Conservation (phyloP, 2,888 invertebrate species). For the Monochamus alternatus region DNA sequence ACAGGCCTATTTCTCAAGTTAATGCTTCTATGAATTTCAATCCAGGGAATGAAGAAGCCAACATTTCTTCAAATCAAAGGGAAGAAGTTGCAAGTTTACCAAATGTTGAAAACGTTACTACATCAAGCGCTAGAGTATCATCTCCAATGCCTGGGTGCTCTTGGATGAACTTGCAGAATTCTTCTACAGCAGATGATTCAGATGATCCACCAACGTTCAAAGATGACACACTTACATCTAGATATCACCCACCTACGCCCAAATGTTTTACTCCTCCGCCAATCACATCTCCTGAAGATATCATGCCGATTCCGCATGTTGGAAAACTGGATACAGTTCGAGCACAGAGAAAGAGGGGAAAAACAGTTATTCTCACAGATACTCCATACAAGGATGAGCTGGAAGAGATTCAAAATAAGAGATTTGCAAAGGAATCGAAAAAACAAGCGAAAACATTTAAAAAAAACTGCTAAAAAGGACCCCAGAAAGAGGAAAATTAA, state of each 20-base stretch:
- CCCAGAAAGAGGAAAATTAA: conserved; percentile 6
- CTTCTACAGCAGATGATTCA: conserved; percentile 20
- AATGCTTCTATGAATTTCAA: no score
- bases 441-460: background rate
- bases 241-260: no score
- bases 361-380: conserved; percentile 20
- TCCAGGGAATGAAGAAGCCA: conserved; percentile 1
- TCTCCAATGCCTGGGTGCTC: conserved; percentile 22
- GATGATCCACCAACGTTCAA: conserved; percentile 17
- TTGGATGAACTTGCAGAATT: conserved; percentile 23
- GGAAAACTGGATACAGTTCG: conserved; percentile 17
- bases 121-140: conserved; percentile 8
- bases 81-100: conserved; percentile 13
- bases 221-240: background rate
- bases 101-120: conserved; percentile 17
- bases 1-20: background rate
- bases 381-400: conserved; percentile 14
- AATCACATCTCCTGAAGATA: conserved; percentile 22
- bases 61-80: conserved; percentile 6
- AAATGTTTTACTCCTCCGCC: conserved; percentile 15
- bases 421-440: background rate
- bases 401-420: background rate
- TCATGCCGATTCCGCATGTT: conserved; percentile 19
- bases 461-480: background rate
- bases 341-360: conserved; percentile 13